Conservation (phyloP, 2,797 vertebrate genomes). For the Decapterus maruadsi region DNA sequence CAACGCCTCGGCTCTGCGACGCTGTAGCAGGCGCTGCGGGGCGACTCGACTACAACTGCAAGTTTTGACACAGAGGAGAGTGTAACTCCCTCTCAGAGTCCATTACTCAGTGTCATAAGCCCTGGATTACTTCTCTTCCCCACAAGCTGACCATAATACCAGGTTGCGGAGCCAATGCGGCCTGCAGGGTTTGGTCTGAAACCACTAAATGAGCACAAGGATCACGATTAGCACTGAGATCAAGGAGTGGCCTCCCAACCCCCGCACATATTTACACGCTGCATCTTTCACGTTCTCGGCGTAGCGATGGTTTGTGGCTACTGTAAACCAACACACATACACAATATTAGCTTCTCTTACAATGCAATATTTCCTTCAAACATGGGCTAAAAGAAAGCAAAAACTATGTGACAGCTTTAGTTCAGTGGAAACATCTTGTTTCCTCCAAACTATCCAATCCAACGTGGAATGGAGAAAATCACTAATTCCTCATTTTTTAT, state of each 20-base stretch:
- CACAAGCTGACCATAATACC: slow-evolving; percentile 84
- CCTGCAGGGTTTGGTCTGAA: slow-evolving; percentile 74
- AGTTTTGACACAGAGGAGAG: slow-evolving; percentile 71
- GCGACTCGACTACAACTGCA: slow-evolving; percentile 63
- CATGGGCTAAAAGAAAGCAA: neutral
- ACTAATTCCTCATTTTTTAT: neutral
- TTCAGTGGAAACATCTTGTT: neutral
- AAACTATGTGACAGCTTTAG: neutral
- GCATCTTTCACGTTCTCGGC: slow-evolving; percentile 31
- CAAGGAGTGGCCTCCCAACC: slow-evolving; percentile 37
- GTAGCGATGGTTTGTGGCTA: slow-evolving; percentile 33
- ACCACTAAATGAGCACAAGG: slow-evolving; percentile 73
- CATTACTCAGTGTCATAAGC: slow-evolving; percentile 71
- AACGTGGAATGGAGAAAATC: neutral
- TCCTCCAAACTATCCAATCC: no score
- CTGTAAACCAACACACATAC: slow-evolving; percentile 15
- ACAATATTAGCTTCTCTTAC: slow-evolving; percentile 23
- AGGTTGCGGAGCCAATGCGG: slow-evolving; percentile 79
- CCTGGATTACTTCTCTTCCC: slow-evolving; percentile 72
- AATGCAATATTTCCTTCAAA: slow-evolving; percentile 16
- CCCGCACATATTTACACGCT: slow-evolving; percentile 28
- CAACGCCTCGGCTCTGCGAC: slow-evolving; percentile 51
- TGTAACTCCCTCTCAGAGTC: slow-evolving; percentile 52
- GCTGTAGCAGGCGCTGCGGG: slow-evolving; percentile 58
- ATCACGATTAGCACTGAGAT: slow-evolving; percentile 71